Evolutionary conservation across 2,888 invertebrate species (phyloP).

Genomic region (Acleris holmiana): DNA sequence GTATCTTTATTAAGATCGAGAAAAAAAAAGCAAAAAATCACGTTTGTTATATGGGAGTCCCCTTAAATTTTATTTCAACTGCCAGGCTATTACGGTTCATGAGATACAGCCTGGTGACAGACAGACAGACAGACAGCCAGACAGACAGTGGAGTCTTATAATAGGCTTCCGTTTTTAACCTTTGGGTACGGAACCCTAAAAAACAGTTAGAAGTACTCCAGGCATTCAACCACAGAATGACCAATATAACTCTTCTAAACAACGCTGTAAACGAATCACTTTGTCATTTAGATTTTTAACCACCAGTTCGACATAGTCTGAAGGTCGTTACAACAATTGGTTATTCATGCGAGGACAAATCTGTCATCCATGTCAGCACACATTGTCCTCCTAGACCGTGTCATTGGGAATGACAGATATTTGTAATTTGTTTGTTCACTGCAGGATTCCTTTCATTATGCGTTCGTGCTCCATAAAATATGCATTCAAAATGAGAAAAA

Average conservation of each 20-base stretch:
- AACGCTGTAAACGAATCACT: slow-evolving; percentile 8
- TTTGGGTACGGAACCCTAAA: too few species aligned
- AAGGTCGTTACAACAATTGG: slow-evolving; percentile 30
- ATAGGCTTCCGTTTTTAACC: too few species aligned
- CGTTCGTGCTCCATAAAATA: slow-evolving; percentile 78
- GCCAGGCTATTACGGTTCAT: too few species aligned
- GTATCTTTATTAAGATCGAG: too few species aligned
- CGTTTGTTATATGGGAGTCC: too few species aligned
- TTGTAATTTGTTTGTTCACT: slow-evolving; percentile 72
- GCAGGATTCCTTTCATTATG: slow-evolving; percentile 76
- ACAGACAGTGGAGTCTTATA: too few species aligned
- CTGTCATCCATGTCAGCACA: slow-evolving; percentile 33
- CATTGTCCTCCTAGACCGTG: slow-evolving; percentile 27
- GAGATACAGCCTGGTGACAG: too few species aligned
- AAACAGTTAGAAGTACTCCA: too few species aligned
- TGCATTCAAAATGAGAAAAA: slow-evolving; percentile 82
- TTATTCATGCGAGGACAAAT: slow-evolving; percentile 20
- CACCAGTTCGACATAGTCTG: slow-evolving; percentile 21
- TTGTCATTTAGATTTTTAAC: slow-evolving; percentile 23
- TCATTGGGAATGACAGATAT: slow-evolving; percentile 54
- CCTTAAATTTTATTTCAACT: too few species aligned
- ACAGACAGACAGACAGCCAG: too few species aligned
- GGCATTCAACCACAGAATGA: slow-evolving; percentile 11
- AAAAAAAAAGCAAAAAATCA: too few species aligned
- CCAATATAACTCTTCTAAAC: slow-evolving; percentile 21